Conservation (phyloP, 2,113 vertebrate genomes). For the Perca flavescens region DNA sequence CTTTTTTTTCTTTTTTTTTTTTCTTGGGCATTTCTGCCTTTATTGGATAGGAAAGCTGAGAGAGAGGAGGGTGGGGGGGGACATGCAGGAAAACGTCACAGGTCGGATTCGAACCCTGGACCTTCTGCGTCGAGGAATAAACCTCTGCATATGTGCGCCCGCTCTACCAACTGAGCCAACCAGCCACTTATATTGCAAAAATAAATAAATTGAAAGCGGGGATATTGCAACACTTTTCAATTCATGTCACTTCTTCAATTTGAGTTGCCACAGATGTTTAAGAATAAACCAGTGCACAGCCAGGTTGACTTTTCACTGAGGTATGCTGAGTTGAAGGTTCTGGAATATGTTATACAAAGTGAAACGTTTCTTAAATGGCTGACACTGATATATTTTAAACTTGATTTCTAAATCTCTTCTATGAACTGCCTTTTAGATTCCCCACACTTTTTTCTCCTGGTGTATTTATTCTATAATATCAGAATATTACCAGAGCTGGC, state of each 20-base stretch:
- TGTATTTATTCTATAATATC: slow-evolving; percentile 51
- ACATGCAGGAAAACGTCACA: too few relatives aligned
- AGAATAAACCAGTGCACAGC: background rate
- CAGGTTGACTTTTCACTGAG: background rate
- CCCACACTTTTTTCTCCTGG: background rate
- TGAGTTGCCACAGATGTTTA: slow-evolving; percentile 2
- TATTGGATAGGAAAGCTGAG: too few relatives aligned
- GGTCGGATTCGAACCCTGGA: too few relatives aligned
- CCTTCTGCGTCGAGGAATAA: too few relatives aligned
- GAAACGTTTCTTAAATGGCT: slow-evolving; percentile 18
- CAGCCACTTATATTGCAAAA: background rate
- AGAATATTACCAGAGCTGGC: slow-evolving; percentile 33
- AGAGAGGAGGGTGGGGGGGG: too few relatives aligned
- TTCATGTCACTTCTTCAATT: background rate
- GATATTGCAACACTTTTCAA: background rate
- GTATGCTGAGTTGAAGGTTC: slow-evolving; percentile 13
- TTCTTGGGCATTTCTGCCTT: too few relatives aligned
- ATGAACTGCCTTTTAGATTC: background rate
- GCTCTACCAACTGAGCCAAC: too few relatives aligned
- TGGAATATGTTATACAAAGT: slow-evolving; percentile 8
- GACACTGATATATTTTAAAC: background rate
- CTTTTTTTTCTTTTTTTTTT: background rate
- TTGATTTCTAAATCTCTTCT: slow-evolving; percentile 3
- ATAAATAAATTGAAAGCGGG: background rate
- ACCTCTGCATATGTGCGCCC: too few relatives aligned